These are phyloP conservation scores for Mycteria americana DNA, from an alignment of 2,797 vertebrate genomes.

Conservation along the genomic window DNA sequence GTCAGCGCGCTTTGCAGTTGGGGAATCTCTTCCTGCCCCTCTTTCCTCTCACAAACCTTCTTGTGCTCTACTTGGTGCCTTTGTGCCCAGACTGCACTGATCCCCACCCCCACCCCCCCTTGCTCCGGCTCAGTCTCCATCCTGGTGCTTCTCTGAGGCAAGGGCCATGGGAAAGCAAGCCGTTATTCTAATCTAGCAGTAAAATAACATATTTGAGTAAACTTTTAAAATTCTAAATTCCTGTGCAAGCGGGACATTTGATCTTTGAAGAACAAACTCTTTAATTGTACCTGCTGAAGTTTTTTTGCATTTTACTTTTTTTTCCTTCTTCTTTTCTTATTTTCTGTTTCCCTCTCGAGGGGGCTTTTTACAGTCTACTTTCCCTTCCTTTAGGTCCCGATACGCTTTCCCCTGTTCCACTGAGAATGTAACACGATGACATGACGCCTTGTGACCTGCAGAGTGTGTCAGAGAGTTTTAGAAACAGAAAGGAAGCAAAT, in stretches of 20 bases:
- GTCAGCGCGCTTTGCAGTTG: background rate
- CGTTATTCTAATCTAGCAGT: background rate
- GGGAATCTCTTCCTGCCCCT: background rate
- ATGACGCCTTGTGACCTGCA: slow-evolving; percentile 50
- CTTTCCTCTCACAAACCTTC: background rate
- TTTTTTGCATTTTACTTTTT: background rate
- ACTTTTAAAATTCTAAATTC: background rate
- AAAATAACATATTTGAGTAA: background rate
- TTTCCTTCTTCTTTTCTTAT: too few relatives aligned
- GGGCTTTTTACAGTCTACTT: background rate
- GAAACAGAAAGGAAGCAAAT: background rate
- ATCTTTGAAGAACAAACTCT: background rate
- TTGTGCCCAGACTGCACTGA: background rate
- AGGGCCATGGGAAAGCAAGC: background rate
- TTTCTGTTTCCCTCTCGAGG: background rate
- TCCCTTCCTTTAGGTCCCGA: background rate
- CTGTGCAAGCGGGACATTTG: background rate
- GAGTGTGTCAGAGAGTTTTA: slow-evolving; percentile 66
- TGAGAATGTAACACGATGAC: background rate
- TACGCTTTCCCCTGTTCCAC: background rate
- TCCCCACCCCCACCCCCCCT: rapidly evolving
- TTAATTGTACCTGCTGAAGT: background rate
- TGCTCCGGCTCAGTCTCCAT: rapidly evolving
- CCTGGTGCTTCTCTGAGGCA: background rate
- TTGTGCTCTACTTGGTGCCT: background rate